Evolutionary conservation across 92 coral and sea anemone genomes (phyloP).

Genomic region (Zoanthus solanderi): DNA sequence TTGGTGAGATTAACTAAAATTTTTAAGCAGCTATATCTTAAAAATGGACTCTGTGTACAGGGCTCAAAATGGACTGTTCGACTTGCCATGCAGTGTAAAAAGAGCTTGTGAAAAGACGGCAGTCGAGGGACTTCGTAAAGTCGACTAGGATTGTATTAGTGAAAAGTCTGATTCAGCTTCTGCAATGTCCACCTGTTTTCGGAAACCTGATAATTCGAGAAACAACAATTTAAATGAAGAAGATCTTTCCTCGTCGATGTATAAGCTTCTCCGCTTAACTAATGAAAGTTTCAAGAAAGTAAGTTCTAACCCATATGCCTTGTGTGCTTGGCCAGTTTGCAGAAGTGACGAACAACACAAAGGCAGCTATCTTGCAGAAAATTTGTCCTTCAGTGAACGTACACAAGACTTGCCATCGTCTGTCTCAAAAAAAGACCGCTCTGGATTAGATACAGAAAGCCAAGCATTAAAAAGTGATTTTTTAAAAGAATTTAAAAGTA

Average conservation of each 20-base stretch:
- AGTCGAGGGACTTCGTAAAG: constrained; percentile 31
- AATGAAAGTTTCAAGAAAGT: constrained; percentile 9
- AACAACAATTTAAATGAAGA: not conserved
- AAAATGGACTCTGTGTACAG: constrained; percentile 42
- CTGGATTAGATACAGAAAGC: constrained; percentile 9
- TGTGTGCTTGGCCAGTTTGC: constrained; percentile 80
- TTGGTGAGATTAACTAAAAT: not conserved
- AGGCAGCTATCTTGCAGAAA: constrained; percentile 53
- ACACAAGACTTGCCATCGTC: not conserved
- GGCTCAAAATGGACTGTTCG: constrained; percentile 38
- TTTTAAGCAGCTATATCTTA: not conserved
- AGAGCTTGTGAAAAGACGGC: constrained; percentile 28
- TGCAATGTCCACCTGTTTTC: not conserved
- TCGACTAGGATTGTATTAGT: constrained; percentile 17
- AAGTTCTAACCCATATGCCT: not conserved
- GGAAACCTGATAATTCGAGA: constrained; percentile 10
- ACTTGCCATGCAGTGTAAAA: constrained; percentile 38
- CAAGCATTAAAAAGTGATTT: constrained; percentile 8
- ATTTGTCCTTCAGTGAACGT: constrained; percentile 6
- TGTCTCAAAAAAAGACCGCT: constrained; percentile 18
- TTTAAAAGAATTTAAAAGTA: constrained; percentile 14
- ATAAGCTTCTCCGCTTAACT: constrained; percentile 25
- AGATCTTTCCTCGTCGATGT: constrained; percentile 28
- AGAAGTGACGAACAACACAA: constrained; percentile 51
- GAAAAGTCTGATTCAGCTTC: constrained; percentile 5